Base-by-base conservation (phyloP, 1,140 invertebrate species). In the Metaphire vulgaris region DNA sequence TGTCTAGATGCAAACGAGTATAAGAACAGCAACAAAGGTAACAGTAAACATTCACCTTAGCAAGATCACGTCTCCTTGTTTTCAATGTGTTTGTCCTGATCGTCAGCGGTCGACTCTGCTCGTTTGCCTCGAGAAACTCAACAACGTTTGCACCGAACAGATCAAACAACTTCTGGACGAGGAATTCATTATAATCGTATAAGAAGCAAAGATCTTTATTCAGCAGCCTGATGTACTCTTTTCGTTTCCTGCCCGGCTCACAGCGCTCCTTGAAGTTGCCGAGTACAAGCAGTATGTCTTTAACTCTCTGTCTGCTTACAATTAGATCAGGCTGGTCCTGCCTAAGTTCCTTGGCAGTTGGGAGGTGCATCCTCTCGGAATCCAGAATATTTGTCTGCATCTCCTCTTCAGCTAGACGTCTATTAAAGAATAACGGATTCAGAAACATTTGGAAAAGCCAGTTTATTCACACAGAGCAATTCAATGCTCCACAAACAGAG, bases 41-140 rank as follows among this genome's bases (percentile, higher is more conserved):
- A n/a, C n/a, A n/a, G n/a, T n/a, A n/a, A n/a, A n/a, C n/a, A n/a
- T n/a, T n/a, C n/a, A 90, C 89, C 81, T 96, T 94, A 26, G 96
- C 96, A 32, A 99, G 88, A 87, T 99, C 96, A 71, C 95, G 88
- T 79, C 96, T 88, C 79, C 96, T 89, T 0, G 96, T 97, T 89
- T 98, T 99, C 15, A 99, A 88, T 75, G 93, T 97, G 82, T 99
- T 99, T 1, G 95, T 93, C 77, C 98, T 89, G 77, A 99, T 94
- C 0, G 97, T 99, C 29, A 99, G 87, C 1, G 98, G 98, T 80
- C 98, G 89, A 75, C 94, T 92, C 21, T 94, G 90, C 89, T 99
- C 97, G 85, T 95, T 98, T 0, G 97, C 94, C 89, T 99, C 97
- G 21, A 99, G 87, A 87, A 96, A 97, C 83, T 99, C 96, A 79